Conservation (phyloP, 2,113 vertebrate species). For the Muntiacus reevesi region DNA sequence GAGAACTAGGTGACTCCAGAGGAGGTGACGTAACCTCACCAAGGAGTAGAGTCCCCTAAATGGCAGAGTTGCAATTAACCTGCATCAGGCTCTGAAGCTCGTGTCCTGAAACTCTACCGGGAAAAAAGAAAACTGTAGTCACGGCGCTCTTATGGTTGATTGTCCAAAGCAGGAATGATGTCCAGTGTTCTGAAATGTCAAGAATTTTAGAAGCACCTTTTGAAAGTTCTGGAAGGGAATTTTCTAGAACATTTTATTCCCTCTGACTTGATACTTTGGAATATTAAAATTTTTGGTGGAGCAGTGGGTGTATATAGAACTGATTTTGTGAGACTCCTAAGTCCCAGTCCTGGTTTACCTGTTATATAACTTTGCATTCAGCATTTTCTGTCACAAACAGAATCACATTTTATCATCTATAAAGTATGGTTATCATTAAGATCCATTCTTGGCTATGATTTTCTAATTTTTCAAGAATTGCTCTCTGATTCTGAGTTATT, state of each 20-base stretch:
- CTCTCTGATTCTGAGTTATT: neutral
- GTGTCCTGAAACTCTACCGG: neutral
- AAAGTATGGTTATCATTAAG: neutral
- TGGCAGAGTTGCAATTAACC: neutral
- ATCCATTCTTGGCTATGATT: neutral
- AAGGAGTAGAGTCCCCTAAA: neutral
- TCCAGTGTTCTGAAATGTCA: neutral
- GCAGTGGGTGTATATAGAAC: neutral
- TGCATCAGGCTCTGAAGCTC: too few relatives aligned
- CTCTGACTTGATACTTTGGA: neutral
- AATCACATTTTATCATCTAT: neutral
- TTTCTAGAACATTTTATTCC: neutral
- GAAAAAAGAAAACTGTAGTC: rapidly evolving
- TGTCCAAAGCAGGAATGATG: neutral
- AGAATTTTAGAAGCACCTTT: neutral
- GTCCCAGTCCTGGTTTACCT: too few relatives aligned
- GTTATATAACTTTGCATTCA: rapidly evolving
- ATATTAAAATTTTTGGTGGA: neutral
- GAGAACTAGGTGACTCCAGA: neutral
- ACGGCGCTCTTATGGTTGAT: rapidly evolving
- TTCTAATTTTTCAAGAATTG: neutral
- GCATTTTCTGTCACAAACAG: neutral
- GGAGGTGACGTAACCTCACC: too few relatives aligned
- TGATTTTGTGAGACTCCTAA: neutral
- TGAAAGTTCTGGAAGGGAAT: neutral